Base-by-base conservation (phyloP, 2,113 vertebrate genomes). In the Anolis carolinensis region DNA sequence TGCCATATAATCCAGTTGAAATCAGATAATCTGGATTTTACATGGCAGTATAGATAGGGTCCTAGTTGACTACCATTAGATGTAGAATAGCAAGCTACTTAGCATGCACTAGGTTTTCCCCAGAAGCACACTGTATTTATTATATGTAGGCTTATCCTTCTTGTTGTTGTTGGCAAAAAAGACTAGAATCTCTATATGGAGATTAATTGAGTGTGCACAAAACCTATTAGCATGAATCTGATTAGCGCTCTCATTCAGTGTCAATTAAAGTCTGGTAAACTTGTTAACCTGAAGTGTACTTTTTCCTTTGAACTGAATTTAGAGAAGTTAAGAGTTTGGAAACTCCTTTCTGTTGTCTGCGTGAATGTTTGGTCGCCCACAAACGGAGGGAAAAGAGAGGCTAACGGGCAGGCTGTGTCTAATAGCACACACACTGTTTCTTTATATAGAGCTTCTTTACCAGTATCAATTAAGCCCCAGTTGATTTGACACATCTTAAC, bases 401-500 rank as follows among this genome's bases (percentile, higher is more conserved):
- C 93, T 94, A 94, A 93, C 91, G 87, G 89, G 88, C 91, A 93
- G 95, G 92, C 93, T 94, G 90, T 93, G 94, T 95, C 93, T 94
- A 93, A 94, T 94, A 91, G 95, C 88, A 83, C 93, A 90, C 96
- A 96, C 93, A 95, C 93, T 95, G 96, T 94, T 95, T 96, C 96
- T 96, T 97, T 97, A 97, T 97, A 96, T 97, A 96, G 95, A 96
- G 92, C 95, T 95, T 96, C 96, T 96, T 96, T 97, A 96, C 96
- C 95, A 97, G 93, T 96, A 97, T 97, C 97, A 98, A 98, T 98
- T 97, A 98, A 98, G 96, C 97, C 96, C 96, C 96, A 97, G 97
- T 98, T 97, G 97, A 96, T 97, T 83, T 97, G 97, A 97, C 97
- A 97, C 96, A 97, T 96, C 96, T 97, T 98, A 97, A 97, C 97